Evolutionary conservation across 2,113 vertebrate genomes (phyloP).

Genomic region (Myanophis thanlyinensis): DNA sequence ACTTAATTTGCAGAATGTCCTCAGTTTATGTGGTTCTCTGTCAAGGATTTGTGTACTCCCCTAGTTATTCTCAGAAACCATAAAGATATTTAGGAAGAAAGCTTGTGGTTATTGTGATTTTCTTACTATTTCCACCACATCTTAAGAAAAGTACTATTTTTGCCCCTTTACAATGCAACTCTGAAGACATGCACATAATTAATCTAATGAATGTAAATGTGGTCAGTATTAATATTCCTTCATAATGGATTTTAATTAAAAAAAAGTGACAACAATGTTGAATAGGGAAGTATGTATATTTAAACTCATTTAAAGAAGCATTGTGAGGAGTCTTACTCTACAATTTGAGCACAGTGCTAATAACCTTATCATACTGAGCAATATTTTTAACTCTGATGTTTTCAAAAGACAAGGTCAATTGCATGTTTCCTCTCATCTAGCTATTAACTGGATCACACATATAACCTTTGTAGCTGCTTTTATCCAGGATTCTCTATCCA

Average conservation of each 20-base stretch:
- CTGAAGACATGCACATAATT: not conserved
- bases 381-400: constrained; percentile 16
- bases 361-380: not conserved
- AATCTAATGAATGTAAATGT: not conserved
- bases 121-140: not conserved
- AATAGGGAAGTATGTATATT: not conserved
- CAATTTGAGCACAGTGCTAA: not conserved
- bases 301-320: not conserved
- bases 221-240: not conserved
- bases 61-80: not conserved
- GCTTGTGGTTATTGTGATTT: not conserved
- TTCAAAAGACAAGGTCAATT: constrained; percentile 28
- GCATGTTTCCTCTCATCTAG: constrained; percentile 27
- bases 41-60: not conserved
- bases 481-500: not conserved
- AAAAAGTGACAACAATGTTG: not conserved
- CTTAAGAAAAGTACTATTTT: not conserved
- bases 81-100: not conserved
- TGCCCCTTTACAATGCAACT: not conserved
- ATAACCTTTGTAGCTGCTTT: constrained; percentile 15
- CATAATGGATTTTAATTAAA: not conserved
- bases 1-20: not conserved
- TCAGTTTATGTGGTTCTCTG: not conserved
- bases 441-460: constrained; percentile 29
- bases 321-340: not conserved